A percentile compares a stretch with the other conserved stretches of the same genome.
Evolutionary conservation across 2,113 vertebrate species (phyloP).

Genomic region (Alligator mississippiensis): DNA sequence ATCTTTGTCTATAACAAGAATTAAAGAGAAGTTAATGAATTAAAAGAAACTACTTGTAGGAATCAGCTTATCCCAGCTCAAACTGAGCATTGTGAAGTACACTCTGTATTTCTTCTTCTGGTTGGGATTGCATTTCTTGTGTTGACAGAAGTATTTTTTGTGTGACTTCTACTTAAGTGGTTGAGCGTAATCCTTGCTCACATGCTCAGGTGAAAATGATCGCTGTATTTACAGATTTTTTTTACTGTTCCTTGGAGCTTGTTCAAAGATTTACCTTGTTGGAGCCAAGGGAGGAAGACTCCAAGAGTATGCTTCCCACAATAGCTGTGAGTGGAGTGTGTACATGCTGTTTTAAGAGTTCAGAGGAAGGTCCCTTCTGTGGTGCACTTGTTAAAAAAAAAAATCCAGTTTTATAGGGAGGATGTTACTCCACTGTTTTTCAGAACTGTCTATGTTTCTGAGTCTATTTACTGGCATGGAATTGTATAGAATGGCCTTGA

Average conservation of each 20-base stretch:
- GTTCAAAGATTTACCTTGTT: not conserved
- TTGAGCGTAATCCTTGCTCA: not conserved
- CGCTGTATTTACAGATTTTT: not conserved
- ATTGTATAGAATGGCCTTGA: not conserved
- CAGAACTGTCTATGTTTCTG: not conserved
- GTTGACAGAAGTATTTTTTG: not conserved
- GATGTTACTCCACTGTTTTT: not conserved
- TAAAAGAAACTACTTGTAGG: not conserved
- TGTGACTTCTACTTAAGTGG: not conserved
- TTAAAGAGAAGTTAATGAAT: not conserved
- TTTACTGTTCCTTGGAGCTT: not conserved
- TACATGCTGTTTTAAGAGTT: not conserved
- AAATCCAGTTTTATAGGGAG: not conserved
- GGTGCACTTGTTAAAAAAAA: not conserved
- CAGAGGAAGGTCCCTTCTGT: not conserved
- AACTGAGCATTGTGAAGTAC: too few relatives aligned
- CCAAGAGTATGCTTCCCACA: not conserved
- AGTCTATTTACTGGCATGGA: not conserved
- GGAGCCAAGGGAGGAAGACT: not conserved
- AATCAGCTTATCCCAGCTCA: not conserved
- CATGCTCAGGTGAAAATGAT: not conserved
- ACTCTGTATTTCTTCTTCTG: not conserved
- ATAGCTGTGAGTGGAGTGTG: not conserved
- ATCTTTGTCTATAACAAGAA: not conserved
- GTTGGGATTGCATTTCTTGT: not conserved